Conservation (phyloP, 2,797 vertebrate genomes). For the Lepus oiostolus region DNA sequence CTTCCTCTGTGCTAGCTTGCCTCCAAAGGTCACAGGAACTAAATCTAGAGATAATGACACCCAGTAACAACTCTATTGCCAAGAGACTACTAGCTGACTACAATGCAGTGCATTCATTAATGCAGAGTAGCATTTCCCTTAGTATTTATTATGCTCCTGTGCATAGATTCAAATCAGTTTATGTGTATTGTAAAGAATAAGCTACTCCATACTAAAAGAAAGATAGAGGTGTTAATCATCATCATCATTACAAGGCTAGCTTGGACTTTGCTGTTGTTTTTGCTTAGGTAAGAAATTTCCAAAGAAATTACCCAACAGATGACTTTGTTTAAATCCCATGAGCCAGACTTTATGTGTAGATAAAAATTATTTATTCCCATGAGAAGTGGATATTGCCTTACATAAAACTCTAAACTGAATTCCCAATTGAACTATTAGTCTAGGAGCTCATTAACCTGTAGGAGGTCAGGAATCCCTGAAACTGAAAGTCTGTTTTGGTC, state of each 20-base stretch:
- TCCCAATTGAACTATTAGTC: constrained; percentile 55
- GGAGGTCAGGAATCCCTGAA: constrained; percentile 23
- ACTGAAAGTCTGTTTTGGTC: background rate
- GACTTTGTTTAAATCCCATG: constrained; percentile 48
- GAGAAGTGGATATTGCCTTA: constrained; percentile 28
- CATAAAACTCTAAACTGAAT: constrained; percentile 57
- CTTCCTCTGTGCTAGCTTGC: constrained; percentile 74
- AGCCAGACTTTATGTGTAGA: constrained; percentile 56
- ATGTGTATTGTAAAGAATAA: constrained; percentile 76
- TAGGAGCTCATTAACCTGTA: constrained; percentile 18
- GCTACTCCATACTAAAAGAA: constrained; percentile 66
- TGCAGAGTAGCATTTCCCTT: constrained; percentile 73
- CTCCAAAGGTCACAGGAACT: constrained; percentile 86
- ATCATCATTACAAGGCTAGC: constrained; percentile 21
- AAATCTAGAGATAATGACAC: constrained; percentile 81
- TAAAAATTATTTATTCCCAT: constrained; percentile 67
- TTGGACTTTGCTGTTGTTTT: constrained; percentile 62
- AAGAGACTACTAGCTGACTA: constrained; percentile 74
- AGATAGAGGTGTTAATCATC: constrained; percentile 53
- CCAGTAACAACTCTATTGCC: constrained; percentile 77
- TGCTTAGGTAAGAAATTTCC: constrained; percentile 59
- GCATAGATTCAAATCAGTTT: constrained; percentile 76
- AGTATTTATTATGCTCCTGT: constrained; percentile 65
- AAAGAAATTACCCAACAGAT: constrained; percentile 57
- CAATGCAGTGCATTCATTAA: constrained; percentile 82